phyloP scores from a whole-genome alignment of 2,888 invertebrate genomes.

The Chrysopilus asiliformis region DNA sequence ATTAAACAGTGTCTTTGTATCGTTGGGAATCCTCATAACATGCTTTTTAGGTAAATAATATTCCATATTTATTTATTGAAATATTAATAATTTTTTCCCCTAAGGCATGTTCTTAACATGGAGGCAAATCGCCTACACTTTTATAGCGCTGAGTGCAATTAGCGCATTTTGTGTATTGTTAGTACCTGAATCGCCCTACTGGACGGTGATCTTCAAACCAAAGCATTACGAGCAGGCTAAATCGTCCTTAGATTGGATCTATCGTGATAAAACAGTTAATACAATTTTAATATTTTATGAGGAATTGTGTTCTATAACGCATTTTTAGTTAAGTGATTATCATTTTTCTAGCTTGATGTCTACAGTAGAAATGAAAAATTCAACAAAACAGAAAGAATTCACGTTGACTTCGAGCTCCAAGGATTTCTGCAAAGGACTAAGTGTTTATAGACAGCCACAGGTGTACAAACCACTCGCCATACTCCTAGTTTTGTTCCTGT shows the following conservation, averaged over 20 bases:
- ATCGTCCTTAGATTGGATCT: constrained; percentile 36
- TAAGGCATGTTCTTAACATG: constrained; percentile 36
- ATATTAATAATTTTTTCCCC: constrained; percentile 16
- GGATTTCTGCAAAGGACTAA: no score
- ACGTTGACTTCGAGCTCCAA: no score
- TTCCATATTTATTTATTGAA: no score
- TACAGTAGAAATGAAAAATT: no score
- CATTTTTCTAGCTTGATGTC: constrained; percentile 6
- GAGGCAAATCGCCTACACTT: constrained; percentile 38
- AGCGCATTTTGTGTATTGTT: constrained; percentile 31
- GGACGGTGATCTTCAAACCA: constrained; percentile 37
- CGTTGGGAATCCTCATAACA: constrained; percentile 43
- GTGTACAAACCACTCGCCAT: constrained; percentile 41
- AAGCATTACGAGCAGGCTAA: constrained; percentile 27
- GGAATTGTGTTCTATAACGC: not conserved
- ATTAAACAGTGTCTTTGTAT: constrained; percentile 44
- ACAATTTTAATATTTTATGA: constrained; percentile 3
- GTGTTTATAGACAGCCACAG: constrained; percentile 18
- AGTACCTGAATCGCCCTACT: constrained; percentile 45
- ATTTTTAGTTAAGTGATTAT: constrained; percentile 8
- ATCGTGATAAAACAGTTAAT: constrained; percentile 30
- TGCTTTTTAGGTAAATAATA: constrained; percentile 34
- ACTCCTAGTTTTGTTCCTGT: constrained; percentile 36
- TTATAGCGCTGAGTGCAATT: constrained; percentile 28
- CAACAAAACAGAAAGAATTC: no score